Conservation (phyloP, 2,797 vertebrate species). For the Macrochelys suwanniensis region DNA sequence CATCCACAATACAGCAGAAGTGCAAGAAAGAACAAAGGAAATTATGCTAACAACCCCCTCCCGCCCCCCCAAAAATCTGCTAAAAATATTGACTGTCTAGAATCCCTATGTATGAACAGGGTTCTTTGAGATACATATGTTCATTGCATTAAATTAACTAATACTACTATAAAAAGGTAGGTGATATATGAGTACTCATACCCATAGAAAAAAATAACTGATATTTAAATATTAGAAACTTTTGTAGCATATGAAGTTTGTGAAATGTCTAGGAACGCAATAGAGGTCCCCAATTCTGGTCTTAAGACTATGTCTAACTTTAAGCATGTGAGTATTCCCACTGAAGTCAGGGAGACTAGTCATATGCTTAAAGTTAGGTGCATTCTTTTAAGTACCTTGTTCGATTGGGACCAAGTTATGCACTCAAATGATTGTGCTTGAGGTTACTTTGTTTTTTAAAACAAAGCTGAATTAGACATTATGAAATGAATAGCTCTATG, state of each 20-base stretch:
- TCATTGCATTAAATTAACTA: neutral
- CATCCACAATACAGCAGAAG: neutral
- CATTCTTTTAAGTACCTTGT: neutral
- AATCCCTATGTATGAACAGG: neutral
- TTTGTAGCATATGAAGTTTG: neutral
- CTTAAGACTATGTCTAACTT: conserved; percentile 3
- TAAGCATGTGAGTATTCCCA: neutral
- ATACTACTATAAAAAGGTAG: neutral
- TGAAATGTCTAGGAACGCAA: conserved; percentile 6
- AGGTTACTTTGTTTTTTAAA: neutral
- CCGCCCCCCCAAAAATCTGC: conserved; percentile 25
- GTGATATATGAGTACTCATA: conserved; percentile 21
- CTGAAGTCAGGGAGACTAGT: neutral
- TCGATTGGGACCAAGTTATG: neutral
- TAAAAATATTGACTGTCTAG: conserved; percentile 15
- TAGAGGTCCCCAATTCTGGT: neutral
- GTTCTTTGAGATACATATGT: conserved; percentile 13
- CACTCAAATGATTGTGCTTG: neutral
- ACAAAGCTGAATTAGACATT: neutral
- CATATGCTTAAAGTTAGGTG: conserved; percentile 3
- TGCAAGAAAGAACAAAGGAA: conserved; percentile 37
- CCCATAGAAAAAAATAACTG: neutral
- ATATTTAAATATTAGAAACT: neutral
- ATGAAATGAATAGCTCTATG: neutral
- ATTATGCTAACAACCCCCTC: conserved; percentile 9